Conservation (phyloP, 2,113 vertebrate species). For the Sander vitreus region DNA sequence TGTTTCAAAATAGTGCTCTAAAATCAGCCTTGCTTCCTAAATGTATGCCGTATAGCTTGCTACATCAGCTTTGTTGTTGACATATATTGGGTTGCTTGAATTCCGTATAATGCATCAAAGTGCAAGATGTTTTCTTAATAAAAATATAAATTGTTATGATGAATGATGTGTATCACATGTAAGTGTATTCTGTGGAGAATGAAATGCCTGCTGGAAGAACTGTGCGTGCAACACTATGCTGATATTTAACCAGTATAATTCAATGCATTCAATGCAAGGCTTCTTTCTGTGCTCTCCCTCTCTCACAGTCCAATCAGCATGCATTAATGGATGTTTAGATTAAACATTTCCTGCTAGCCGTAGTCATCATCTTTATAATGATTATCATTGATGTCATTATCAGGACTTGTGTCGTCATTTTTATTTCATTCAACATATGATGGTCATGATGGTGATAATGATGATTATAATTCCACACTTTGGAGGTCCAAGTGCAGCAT, state of each 20-base stretch:
- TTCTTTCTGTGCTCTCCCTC: neutral
- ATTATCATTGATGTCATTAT: neutral
- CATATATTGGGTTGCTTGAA: neutral
- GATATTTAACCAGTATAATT: slow-evolving; percentile 3
- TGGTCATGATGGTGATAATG: neutral
- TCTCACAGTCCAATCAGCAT: neutral
- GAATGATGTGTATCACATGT: slow-evolving; percentile 5
- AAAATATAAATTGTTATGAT: neutral
- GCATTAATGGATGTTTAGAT: neutral
- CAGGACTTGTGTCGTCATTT: neutral
- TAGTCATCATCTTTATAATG: neutral
- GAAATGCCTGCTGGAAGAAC: neutral
- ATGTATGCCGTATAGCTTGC: slow-evolving; percentile 2
- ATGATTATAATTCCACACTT: neutral
- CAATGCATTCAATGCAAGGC: neutral
- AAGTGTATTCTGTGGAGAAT: slow-evolving; percentile 5
- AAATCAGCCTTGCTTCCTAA: neutral
- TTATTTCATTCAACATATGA: neutral
- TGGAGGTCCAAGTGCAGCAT: slow-evolving; percentile 13
- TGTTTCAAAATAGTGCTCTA: neutral
- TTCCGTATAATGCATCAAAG: neutral
- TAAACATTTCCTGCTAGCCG: slow-evolving; percentile 1
- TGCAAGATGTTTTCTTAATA: neutral
- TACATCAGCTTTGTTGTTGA: neutral
- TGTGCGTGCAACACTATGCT: slow-evolving; percentile 11